A percentile compares a stretch with the other conserved stretches of the same genome.
Conservation (phyloP, 2,797 vertebrate species). For the Paramormyrops hopkinsi region DNA sequence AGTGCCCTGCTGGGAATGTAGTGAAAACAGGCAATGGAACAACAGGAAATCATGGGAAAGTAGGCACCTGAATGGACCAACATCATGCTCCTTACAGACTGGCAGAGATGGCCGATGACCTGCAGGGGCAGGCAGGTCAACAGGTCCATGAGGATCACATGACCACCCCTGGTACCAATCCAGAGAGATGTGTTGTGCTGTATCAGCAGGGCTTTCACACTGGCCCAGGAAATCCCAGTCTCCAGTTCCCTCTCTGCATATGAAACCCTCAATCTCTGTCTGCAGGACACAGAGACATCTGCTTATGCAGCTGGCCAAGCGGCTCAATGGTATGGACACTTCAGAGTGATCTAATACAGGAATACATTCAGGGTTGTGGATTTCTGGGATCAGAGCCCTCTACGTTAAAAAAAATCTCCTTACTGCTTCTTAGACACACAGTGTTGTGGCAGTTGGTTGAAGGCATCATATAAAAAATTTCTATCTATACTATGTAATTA, state of each 20-base stretch:
- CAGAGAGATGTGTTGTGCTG: constrained; percentile 80
- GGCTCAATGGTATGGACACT: background rate
- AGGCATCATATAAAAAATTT: background rate
- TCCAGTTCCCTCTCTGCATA: constrained; percentile 38
- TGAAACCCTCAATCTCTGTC: constrained; percentile 50
- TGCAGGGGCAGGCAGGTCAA: constrained; percentile 69
- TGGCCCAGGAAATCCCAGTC: constrained; percentile 57
- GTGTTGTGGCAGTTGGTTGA: background rate
- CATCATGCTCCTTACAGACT: constrained; percentile 72
- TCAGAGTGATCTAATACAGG: background rate
- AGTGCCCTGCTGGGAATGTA: background rate
- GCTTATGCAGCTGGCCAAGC: background rate
- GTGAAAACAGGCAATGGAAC: background rate
- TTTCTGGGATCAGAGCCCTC: background rate
- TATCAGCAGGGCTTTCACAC: constrained; percentile 81
- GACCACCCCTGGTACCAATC: constrained; percentile 86
- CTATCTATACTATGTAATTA: background rate
- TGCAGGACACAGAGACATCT: constrained; percentile 33
- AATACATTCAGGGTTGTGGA: background rate
- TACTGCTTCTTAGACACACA: background rate
- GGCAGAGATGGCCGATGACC: constrained; percentile 65
- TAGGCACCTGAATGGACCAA: constrained; percentile 40
- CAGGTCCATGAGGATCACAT: constrained; percentile 80
- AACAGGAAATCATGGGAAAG: background rate
- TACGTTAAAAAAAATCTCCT: background rate